phyloP scores from a whole-genome alignment of 2,888 invertebrate genomes.

The Tineola bisselliella region DNA sequence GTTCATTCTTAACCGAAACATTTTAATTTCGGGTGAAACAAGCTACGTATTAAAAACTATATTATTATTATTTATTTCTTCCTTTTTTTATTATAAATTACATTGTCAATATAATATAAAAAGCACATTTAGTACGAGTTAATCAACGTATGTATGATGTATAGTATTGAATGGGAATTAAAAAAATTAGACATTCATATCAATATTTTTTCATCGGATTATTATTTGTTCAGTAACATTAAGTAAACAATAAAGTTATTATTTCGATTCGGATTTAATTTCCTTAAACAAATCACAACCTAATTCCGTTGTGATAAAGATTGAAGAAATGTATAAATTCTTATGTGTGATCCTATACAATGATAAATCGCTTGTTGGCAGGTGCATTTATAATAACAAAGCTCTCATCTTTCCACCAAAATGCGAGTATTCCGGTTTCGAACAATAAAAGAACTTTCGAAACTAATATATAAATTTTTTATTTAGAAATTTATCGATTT shows the following conservation, averaged over 20 bases:
- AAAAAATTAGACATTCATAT: too few relatives aligned
- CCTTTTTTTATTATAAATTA: too few relatives aligned
- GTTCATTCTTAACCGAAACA: too few relatives aligned
- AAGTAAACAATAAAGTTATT: background rate
- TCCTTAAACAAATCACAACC: background rate
- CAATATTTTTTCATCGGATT: background rate
- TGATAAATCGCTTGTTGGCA: background rate
- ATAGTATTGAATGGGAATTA: too few relatives aligned
- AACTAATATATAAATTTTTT: background rate
- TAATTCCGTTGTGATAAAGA: background rate
- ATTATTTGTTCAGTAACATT: background rate
- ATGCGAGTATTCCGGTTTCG: background rate
- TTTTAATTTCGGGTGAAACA: too few relatives aligned
- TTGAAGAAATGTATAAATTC: background rate
- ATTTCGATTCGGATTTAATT: background rate
- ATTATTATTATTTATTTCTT: too few relatives aligned
- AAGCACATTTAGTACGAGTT: too few relatives aligned
- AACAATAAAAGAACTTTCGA: background rate
- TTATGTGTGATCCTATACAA: background rate
- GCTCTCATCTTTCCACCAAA: background rate
- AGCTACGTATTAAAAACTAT: too few relatives aligned
- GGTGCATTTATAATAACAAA: conserved; percentile 9
- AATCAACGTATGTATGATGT: too few relatives aligned
- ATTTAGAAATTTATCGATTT: too few relatives aligned
- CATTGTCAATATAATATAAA: too few relatives aligned